Percentiles rank a stretch among this genome's conserved stretches.
Conservation (phyloP, 2,797 vertebrate genomes). For the Semaprochilodus insignis region DNA sequence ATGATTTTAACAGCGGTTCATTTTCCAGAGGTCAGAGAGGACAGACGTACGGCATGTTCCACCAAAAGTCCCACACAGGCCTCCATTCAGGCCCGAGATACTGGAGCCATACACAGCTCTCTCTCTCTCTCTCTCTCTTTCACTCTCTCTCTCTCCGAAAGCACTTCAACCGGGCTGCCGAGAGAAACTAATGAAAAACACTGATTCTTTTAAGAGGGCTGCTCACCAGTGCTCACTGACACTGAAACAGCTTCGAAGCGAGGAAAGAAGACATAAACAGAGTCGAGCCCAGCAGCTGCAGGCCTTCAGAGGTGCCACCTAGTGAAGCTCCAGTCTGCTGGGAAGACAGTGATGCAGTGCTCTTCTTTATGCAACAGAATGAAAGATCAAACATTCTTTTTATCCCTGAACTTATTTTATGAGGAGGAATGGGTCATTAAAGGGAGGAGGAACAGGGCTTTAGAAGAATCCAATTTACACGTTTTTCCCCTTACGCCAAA, state of each 20-base stretch:
- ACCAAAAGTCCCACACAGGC: conserved; percentile 64
- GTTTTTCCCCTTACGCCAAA: not conserved
- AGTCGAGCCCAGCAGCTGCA: conserved; percentile 9
- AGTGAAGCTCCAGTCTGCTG: conserved; percentile 47
- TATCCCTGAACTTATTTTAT: not conserved
- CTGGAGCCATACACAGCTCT: conserved; percentile 68
- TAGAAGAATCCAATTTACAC: not conserved
- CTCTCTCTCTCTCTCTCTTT: not conserved
- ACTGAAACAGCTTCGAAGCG: conserved; percentile 39
- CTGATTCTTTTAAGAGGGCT: conserved; percentile 57
- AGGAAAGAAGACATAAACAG: conserved; percentile 22
- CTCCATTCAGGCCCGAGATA: conserved; percentile 71
- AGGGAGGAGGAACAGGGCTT: conserved; percentile 38
- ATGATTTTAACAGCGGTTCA: conserved; percentile 71
- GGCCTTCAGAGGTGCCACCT: conserved; percentile 58
- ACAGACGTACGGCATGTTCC: conserved; percentile 68
- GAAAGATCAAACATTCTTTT: conserved; percentile 36
- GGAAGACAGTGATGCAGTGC: conserved; percentile 24
- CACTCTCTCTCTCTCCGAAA: conserved; percentile 60
- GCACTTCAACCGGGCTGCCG: conserved; percentile 69
- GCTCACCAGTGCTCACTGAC: conserved; percentile 37
- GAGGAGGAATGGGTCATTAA: conserved; percentile 63
- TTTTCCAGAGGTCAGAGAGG: conserved; percentile 69
- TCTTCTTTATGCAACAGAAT: conserved; percentile 46
- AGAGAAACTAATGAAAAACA: conserved; percentile 63